Evolutionary conservation across 2,797 vertebrate genomes (phyloP).

Genomic region (Enteromius mattozi): DNA sequence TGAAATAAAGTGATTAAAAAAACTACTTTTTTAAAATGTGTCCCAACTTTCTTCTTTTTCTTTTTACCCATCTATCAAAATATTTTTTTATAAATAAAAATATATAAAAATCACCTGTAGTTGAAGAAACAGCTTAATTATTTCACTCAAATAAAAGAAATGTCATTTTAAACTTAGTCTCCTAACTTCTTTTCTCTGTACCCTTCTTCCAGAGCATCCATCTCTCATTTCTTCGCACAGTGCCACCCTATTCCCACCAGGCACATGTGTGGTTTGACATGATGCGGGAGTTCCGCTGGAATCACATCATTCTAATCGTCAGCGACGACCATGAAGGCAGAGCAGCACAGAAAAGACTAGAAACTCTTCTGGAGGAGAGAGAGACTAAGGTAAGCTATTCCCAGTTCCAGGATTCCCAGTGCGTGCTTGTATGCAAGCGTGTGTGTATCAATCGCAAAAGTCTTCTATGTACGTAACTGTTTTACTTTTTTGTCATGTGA

Average conservation of each 20-base stretch:
- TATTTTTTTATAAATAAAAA: no score
- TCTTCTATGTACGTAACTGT: conserved; percentile 87
- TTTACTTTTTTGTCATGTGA: conserved; percentile 87
- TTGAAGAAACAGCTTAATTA: neutral
- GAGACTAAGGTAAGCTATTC: conserved; percentile 95
- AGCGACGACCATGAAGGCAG: conserved; percentile 98
- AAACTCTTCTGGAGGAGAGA: conserved; percentile 95
- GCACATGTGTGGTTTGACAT: conserved; percentile 99
- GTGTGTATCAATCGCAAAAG: conserved; percentile 65
- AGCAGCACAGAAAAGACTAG: conserved; percentile 96
- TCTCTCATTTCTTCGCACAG: conserved; percentile 95
- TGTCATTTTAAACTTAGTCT: neutral
- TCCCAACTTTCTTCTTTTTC: neutral
- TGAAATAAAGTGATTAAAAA: neutral
- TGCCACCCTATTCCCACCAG: conserved; percentile 98
- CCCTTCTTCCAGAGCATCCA: conserved; percentile 88
- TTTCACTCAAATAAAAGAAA: neutral
- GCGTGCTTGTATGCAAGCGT: conserved; percentile 58
- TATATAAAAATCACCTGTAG: neutral
- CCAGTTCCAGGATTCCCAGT: conserved; percentile 48
- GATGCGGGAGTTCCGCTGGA: conserved; percentile 99
- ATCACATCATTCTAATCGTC: conserved; percentile 96
- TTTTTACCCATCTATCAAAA: neutral
- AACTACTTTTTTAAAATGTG: neutral
- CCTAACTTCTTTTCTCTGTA: neutral